A percentile compares a stretch with the other conserved stretches of the same genome.
Evolutionary conservation across 2,888 invertebrate species (phyloP).

Genomic region (Tryphoninae sp.): DNA sequence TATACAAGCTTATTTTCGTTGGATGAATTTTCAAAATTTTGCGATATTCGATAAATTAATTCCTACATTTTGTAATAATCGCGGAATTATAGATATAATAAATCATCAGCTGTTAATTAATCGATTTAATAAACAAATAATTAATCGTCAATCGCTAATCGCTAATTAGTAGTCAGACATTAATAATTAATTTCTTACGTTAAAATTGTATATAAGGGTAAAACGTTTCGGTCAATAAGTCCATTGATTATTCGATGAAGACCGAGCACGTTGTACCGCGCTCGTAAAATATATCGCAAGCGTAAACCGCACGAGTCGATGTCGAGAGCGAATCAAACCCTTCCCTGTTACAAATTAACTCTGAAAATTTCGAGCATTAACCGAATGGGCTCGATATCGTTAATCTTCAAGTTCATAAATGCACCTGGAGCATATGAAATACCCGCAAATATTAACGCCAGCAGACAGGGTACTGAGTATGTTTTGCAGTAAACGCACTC

Average conservation of each 20-base stretch:
- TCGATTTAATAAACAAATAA: neutral
- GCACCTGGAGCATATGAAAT: slow-evolving; percentile 27
- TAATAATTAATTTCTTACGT: neutral
- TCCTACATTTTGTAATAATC: too few relatives aligned
- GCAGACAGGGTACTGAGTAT: neutral
- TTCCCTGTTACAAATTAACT: slow-evolving; percentile 25
- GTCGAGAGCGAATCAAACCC: slow-evolving; percentile 16
- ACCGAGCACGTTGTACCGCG: neutral
- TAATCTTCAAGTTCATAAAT: slow-evolving; percentile 69
- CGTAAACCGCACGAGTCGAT: neutral
- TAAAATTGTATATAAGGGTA: neutral
- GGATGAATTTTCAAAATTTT: too few relatives aligned
- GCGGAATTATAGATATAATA: too few relatives aligned
- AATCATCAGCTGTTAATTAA: too few relatives aligned
- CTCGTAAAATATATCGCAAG: neutral
- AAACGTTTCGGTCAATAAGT: neutral
- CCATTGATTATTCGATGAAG: neutral
- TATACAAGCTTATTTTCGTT: too few relatives aligned
- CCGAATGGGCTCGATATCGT: slow-evolving; percentile 69
- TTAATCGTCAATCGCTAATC: neutral
- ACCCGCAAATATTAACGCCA: slow-evolving; percentile 16
- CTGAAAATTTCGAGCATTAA: slow-evolving; percentile 67
- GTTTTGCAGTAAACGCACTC: slow-evolving; percentile 10
- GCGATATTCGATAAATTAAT: too few relatives aligned
- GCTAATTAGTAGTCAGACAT: neutral